These are phyloP conservation scores for Bedellia somnulentella DNA, from an alignment of 2,888 invertebrate species.

Conservation along the genomic window DNA sequence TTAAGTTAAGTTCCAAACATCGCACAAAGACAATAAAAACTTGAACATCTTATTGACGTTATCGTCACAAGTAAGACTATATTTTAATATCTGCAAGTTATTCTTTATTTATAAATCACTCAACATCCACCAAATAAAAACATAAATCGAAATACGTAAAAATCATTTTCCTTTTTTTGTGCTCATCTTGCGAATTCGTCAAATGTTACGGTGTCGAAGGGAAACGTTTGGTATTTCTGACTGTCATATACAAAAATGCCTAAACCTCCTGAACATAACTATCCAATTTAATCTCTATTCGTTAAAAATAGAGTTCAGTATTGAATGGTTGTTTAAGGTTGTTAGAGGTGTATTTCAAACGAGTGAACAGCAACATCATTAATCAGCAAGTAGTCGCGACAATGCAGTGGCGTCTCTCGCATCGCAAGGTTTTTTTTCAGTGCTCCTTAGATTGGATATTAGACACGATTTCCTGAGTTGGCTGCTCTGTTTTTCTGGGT, in stretches of 20 bases:
- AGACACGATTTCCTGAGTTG: conserved; percentile 55
- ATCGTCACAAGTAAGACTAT: too few relatives aligned
- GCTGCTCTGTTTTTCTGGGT: conserved; percentile 23
- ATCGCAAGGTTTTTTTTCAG: conserved; percentile 54
- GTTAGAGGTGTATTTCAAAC: conserved; percentile 29
- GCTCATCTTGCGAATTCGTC: conserved; percentile 56
- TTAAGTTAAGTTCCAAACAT: too few relatives aligned
- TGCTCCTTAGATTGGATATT: conserved; percentile 54
- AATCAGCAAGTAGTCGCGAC: conserved; percentile 57
- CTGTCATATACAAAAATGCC: conserved; percentile 10
- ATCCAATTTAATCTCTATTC: conserved; percentile 8
- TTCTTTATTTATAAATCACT: too few relatives aligned
- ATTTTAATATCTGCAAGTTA: too few relatives aligned
- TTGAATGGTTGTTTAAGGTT: conserved; percentile 6
- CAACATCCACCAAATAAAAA: conserved; percentile 6
- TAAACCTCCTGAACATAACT: conserved; percentile 9
- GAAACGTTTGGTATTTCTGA: conserved; percentile 55
- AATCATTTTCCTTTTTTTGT: conserved; percentile 12
- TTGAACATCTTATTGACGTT: too few relatives aligned
- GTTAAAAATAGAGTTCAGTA: conserved; percentile 6
- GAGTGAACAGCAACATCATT: conserved; percentile 49
- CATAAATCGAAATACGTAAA: conserved; percentile 3
- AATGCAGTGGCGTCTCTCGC: conserved; percentile 41
- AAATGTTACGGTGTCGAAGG: conserved; percentile 57
- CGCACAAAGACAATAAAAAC: too few relatives aligned